Base-by-base conservation (phyloP, 1,140 invertebrate species). In the Anoplophora glabripennis region DNA sequence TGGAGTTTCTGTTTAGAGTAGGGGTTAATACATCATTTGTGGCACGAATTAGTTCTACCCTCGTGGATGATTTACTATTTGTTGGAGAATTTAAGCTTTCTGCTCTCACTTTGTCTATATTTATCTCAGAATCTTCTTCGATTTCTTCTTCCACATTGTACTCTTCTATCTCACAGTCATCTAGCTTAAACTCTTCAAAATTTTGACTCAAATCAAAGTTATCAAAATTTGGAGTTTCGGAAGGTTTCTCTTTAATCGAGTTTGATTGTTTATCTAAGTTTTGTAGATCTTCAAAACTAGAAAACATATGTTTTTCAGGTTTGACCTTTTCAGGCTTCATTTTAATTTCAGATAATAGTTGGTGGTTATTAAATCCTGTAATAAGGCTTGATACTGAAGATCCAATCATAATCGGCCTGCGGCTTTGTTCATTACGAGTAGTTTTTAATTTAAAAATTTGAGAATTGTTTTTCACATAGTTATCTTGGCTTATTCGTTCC, bases 101-200 rank as follows among this genome's bases (percentile, higher is more conserved):
- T 28, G 21, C 14, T 1, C 53, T 51, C 7, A 17, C 35, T 28
- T 54, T 57, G 18, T 40, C 37, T 17, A 42, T 36, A 40, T 28
- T 28, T 7, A 21, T 40, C 14, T 53, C 37, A 46, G 41, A 38
- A 42, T 41, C 38, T 59, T 62, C 60, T 71, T 55, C 62, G 28
- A 56, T 38, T 18, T 61, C 61, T 21, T 64, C 63, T 51, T 64
- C 65, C 3, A 71, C 71, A 48, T 63, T 66, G 38, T 72, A 72
- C 54, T 75, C 73, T 53, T 72, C 86, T 14, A 89, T 79, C 70
- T 89, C 86, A 66, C 84, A 83, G 49, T 89, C 87, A 63, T 89
- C 88, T 57, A 90, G 77, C 71, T 88, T 88, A 68, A 89, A 90
- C 66, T 90, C 88, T 67, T 90, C 88, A 65, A 90, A 90, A 74